phyloP scores from a whole-genome alignment of 2,113 vertebrate genomes.

The Calyptomena viridis region DNA sequence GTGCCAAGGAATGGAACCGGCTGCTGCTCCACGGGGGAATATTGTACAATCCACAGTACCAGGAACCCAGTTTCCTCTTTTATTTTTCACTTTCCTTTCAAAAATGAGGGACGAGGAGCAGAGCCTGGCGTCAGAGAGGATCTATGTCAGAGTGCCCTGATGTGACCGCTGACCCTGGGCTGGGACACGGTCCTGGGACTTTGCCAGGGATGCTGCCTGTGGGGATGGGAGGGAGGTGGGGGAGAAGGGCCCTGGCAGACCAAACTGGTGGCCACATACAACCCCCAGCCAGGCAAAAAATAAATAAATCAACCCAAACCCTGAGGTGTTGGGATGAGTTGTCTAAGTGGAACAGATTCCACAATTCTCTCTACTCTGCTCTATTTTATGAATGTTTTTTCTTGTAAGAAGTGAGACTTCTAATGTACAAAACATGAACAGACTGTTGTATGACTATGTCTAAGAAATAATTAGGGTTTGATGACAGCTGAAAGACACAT shows the following conservation, averaged over 20 bases:
- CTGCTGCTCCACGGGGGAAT: rapidly evolving
- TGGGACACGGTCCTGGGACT: background rate
- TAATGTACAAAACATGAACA: background rate
- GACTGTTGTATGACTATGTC: background rate
- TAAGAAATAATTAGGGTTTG: background rate
- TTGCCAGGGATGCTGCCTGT: background rate
- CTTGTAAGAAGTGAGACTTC: background rate
- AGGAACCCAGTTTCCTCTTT: rapidly evolving
- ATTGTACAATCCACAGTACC: rapidly evolving
- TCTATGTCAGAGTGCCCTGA: background rate
- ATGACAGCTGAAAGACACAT: background rate
- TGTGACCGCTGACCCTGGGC: background rate
- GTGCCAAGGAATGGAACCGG: background rate
- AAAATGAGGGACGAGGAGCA: background rate
- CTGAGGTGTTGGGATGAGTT: rapidly evolving
- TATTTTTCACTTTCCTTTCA: background rate
- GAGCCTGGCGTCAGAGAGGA: background rate
- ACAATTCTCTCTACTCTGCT: background rate
- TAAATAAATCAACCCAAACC: background rate
- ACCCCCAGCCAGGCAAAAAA: background rate
- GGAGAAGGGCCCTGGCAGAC: background rate
- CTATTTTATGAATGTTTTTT: background rate
- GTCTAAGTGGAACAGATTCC: background rate
- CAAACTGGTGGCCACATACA: background rate
- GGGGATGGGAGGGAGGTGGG: background rate